A percentile compares a stretch with the other conserved stretches of the same genome.
Conservation (phyloP, 1,140 invertebrate species). For the Pollicipes pollicipes region DNA sequence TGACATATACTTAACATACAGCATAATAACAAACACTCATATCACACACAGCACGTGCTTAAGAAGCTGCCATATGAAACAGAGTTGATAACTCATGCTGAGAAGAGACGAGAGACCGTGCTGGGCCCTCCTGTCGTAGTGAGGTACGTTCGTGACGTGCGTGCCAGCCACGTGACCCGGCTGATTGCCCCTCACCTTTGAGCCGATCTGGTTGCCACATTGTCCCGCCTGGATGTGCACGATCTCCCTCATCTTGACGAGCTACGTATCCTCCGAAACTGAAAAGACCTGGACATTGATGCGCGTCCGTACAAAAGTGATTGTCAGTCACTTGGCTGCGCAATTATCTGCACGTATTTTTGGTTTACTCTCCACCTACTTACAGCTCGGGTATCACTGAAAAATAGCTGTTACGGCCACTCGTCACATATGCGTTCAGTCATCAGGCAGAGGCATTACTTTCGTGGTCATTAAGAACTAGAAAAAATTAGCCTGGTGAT, state of each 20-base stretch:
- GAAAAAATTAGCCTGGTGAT: too few relatives aligned
- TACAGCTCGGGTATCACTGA: not conserved
- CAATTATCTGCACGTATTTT: too few relatives aligned
- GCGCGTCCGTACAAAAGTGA: too few relatives aligned
- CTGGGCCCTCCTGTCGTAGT: too few relatives aligned
- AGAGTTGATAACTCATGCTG: too few relatives aligned
- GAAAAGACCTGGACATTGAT: not conserved
- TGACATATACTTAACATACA: not conserved
- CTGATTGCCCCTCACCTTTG: constrained; percentile 27
- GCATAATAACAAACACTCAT: not conserved
- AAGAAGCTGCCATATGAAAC: too few relatives aligned
- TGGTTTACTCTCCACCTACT: not conserved
- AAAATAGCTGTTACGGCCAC: not conserved
- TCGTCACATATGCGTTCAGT: too few relatives aligned
- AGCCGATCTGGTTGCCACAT: constrained; percentile 38
- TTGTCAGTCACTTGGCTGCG: too few relatives aligned
- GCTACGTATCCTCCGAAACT: constrained; percentile 13
- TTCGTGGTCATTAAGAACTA: too few relatives aligned
- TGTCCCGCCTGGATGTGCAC: constrained; percentile 37
- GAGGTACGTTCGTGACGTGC: too few relatives aligned
- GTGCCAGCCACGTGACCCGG: not conserved
- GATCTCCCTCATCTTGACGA: constrained; percentile 46
- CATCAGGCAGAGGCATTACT: too few relatives aligned
- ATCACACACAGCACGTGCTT: not conserved
- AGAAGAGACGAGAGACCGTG: too few relatives aligned